A percentile compares a stretch with the other conserved stretches of the same genome.
Conservation (phyloP, 1,140 invertebrate genomes). For the Drosophila willistoni region DNA sequence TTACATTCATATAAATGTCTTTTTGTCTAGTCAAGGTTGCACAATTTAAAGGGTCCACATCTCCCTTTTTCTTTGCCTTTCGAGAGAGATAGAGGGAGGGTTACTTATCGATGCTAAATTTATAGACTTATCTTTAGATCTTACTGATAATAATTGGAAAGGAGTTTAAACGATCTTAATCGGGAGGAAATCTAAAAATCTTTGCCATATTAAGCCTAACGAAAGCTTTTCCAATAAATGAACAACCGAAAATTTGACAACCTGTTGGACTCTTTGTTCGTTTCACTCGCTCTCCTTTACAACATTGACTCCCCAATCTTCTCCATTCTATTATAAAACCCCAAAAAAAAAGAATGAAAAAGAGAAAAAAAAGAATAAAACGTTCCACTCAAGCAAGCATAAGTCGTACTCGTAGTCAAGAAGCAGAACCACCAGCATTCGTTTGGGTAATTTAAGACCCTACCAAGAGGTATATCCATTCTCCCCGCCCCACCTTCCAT, state of each 20-base stretch:
- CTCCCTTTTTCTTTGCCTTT: neutral
- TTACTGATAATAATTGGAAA: too few relatives aligned
- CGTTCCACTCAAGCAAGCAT: slow-evolving; percentile 54
- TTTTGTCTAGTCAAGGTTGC: slow-evolving; percentile 1
- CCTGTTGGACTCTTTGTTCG: slow-evolving; percentile 32
- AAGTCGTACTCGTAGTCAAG: slow-evolving; percentile 54
- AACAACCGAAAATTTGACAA: slow-evolving; percentile 35
- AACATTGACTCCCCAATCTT: slow-evolving; percentile 8
- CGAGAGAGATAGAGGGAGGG: too few relatives aligned
- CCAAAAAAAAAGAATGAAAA: neutral
- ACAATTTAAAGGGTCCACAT: neutral
- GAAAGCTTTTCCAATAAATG: slow-evolving; percentile 39
- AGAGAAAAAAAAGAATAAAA: neutral
- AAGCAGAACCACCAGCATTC: slow-evolving; percentile 66
- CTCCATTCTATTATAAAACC: neutral
- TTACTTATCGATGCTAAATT: too few relatives aligned
- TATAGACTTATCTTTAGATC: too few relatives aligned
- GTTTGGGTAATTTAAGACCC: slow-evolving; percentile 68
- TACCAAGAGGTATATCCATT: slow-evolving; percentile 18
- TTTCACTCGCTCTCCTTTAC: slow-evolving; percentile 9
- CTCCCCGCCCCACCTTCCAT: neutral
- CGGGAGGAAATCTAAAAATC: neutral
- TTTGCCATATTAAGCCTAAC: neutral
- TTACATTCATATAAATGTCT: neutral
- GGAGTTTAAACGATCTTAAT: too few relatives aligned